Evolutionary conservation across 2,797 vertebrate species (phyloP).

Genomic region (Smutsia temminckii): DNA sequence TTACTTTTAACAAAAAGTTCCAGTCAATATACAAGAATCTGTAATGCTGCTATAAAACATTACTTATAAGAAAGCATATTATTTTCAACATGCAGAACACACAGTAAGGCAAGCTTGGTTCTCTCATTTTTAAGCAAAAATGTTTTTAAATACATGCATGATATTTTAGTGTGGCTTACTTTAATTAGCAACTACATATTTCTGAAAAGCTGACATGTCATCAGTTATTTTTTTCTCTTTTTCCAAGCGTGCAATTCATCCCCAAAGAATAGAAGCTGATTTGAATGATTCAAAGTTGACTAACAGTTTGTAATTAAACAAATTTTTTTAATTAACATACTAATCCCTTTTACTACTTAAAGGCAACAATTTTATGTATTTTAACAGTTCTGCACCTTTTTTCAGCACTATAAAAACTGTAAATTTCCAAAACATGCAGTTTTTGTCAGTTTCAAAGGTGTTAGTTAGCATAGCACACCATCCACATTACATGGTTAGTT

Average conservation of each 20-base stretch:
- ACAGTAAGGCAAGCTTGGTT: background rate
- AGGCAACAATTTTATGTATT: conserved; percentile 44
- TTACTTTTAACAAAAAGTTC: background rate
- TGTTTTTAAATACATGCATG: background rate
- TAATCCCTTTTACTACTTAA: conserved; percentile 49
- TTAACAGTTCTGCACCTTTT: conserved; percentile 55
- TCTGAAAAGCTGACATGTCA: conserved; percentile 4
- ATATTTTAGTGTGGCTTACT: conserved; percentile 47
- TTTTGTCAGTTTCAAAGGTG: conserved; percentile 60
- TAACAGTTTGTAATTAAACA: conserved; percentile 69
- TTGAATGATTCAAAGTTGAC: conserved; percentile 61
- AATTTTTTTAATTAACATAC: conserved; percentile 49
- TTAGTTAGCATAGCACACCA: conserved; percentile 68
- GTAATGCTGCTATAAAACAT: background rate
- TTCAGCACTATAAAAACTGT: background rate
- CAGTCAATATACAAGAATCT: background rate
- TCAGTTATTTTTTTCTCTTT: conserved; percentile 1
- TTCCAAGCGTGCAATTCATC: conserved; percentile 41
- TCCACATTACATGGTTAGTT: conserved; percentile 69
- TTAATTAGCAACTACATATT: conserved; percentile 64
- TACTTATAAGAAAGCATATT: background rate
- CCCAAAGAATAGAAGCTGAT: conserved; percentile 51
- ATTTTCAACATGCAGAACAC: background rate
- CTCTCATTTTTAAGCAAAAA: background rate
- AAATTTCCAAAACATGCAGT: background rate